Base-by-base conservation (phyloP, 2,113 vertebrate genomes). In the Abramis brama region DNA sequence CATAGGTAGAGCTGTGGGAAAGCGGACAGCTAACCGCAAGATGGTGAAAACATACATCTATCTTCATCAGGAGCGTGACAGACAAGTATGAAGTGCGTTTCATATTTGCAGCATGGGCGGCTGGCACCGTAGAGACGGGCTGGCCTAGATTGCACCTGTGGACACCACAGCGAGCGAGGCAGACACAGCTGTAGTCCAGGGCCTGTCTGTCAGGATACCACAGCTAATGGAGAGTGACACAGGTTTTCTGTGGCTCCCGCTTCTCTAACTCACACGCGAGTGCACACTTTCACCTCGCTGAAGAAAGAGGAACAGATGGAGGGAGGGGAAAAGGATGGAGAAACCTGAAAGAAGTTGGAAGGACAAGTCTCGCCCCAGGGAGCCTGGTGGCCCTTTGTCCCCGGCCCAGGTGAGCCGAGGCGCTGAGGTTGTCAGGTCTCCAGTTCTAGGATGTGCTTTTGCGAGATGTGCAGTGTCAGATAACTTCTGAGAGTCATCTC, bases 251-350 rank as follows among this genome's bases (percentile, higher is more conserved):
- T 66, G 27, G 10, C 62, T 55, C 66, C 57, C 17, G 71, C 43
- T 36, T 70, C 55, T 45, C 43, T 64, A 66, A 55, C 75, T 52
- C 36, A 9, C 66, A 43, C 59, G 11, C n/a, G 4, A 74, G 36
- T n/a, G 17, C 62, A 71, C 84, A 21, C 73, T 55, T 83, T 50
- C 43, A 59, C 74, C 84, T 83, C 27, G 36, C 55, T 50, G 17
- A 64, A 93, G 88, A 77, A 93, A 95, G 93, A 94, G 93, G n/a
- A 21, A 93, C 94, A 77, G 91, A 83, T 95, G 95, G 95, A 95
- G 95, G 59, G 66, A 57, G 82, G 33, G 82, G 33, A 68, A 77
- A 75, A 47, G 17, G 73, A 47, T 78, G 36, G 64, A 39, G 47
- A 47, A 52, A 47, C 80, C 45, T 55, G 10, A 71, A 70, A 82